Evolutionary conservation across 2,113 vertebrate species (phyloP), one percentile per base, ranked within the genome.

Genomic region (Gallinago undulata): DNA sequence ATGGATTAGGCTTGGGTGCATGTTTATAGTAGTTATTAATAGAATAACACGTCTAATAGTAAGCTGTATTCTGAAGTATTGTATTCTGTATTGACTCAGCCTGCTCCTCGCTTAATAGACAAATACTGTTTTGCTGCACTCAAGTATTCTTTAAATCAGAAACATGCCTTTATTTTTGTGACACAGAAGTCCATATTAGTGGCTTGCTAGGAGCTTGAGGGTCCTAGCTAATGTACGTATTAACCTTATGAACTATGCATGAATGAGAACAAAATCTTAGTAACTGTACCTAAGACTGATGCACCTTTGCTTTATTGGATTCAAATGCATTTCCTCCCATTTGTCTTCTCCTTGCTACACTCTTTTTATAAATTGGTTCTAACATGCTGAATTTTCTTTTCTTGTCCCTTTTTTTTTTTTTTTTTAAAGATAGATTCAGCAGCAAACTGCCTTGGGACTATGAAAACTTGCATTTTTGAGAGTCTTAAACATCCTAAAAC

Each of bases 261-360:
- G 18, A 83, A 18, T 48, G 43, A 43, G 9, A 94, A 59, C 7
- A 76, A 75, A 80, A 60, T 6, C 39, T 4, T n/a, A 57, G 25
- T 9, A 2, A 56, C 1, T 10, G 3, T 17, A n/a, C 4, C 5
- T 56, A 35, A 3, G 12, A 72, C 4, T 24, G 18, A 60, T n/a
- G 2, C 1, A 50, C 3, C 3, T 17, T 28, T 50, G n/a, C 60
- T 17, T 63, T 66, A 53, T 33, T 63, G 7, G 1, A 64, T 83
- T 83, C 13, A 64, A 87, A 83, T 18, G 1, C 1, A 19, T 76
- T 75, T 80, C 7, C 17, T 60, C 18, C 8, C 5, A 62, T 75
- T 90, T 78, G 17, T 83, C 10, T 27, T 62, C 10, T 47, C 23
- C 7, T 64, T 84, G 33, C 3, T 50, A 51, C 33, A 9, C 30